Evolutionary conservation across 92 coral and sea anemone species (phyloP).

Genomic region (Micromussa lordhowensis): DNA sequence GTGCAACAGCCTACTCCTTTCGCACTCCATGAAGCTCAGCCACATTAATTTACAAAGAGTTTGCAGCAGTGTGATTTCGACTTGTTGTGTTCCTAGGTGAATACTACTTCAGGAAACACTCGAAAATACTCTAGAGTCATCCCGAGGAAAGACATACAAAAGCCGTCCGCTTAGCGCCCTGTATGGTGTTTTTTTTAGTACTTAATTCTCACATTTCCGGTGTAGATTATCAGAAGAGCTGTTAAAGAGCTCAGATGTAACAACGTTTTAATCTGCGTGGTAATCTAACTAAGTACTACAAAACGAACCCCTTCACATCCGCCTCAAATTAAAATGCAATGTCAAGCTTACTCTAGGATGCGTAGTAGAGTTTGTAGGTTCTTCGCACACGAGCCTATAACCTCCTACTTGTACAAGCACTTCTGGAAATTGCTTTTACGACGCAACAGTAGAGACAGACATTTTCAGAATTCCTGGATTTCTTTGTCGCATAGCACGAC

Average conservation of each 20-base stretch:
- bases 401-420: not conserved
- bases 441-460: not conserved
- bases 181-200: not conserved
- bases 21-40: not conserved
- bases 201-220: not conserved
- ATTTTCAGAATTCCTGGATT: not conserved
- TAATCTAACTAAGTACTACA: not conserved
- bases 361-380: no score
- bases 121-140: not conserved
- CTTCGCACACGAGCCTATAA: no score
- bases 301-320: no score
- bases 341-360: no score
- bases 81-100: not conserved
- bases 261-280: not conserved
- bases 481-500: not conserved
- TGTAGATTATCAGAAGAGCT: not conserved
- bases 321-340: not conserved
- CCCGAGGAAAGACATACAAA: not conserved
- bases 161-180: not conserved
- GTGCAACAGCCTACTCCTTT: not conserved
- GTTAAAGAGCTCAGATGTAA: not conserved
- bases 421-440: not conserved
- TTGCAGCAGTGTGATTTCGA: not conserved
- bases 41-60: not conserved
- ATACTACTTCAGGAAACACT: not conserved